A percentile compares a stretch with the other conserved stretches of the same genome.
Evolutionary conservation across 30 jellyfish, hydroid and myxozoan species (phyloP).

Genomic region (Chrysaora quinquecirrha): DNA sequence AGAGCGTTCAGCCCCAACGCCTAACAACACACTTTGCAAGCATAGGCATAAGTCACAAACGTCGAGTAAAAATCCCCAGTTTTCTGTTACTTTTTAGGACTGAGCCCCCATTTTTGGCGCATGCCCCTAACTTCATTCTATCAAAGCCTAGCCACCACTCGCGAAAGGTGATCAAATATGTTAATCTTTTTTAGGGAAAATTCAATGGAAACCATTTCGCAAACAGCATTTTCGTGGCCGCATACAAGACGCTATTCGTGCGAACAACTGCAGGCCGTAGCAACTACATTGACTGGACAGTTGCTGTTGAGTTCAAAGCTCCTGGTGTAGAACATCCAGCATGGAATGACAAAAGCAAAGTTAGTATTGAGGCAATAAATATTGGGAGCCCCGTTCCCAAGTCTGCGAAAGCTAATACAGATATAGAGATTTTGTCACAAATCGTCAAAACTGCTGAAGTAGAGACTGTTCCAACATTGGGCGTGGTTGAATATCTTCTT

Average conservation of each 20-base stretch:
- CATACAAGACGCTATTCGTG: conserved; percentile 1
- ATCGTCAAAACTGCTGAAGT: conserved; percentile 21
- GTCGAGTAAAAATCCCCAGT: too few relatives aligned
- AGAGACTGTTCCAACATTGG: conserved; percentile 12
- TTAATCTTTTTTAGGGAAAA: conserved; percentile 7
- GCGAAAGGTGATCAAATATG: too few relatives aligned
- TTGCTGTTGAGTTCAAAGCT: conserved; percentile 11
- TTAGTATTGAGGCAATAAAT: neutral
- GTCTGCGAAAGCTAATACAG: neutral
- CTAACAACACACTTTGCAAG: too few relatives aligned
- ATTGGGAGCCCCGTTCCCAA: neutral
- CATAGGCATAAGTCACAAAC: too few relatives aligned
- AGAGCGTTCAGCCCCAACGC: too few relatives aligned
- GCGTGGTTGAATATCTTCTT: neutral
- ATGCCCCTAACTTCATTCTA: too few relatives aligned
- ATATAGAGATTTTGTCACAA: conserved; percentile 7
- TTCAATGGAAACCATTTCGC: conserved; percentile 15
- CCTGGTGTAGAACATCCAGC: conserved; percentile 1
- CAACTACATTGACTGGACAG: conserved; percentile 23
- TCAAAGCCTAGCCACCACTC: too few relatives aligned
- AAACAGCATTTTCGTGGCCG: neutral
- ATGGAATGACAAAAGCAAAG: neutral
- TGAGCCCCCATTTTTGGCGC: too few relatives aligned
- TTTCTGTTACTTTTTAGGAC: too few relatives aligned
- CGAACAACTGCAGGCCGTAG: conserved; percentile 34